A percentile compares a stretch with the other conserved stretches of the same genome.
These are phyloP conservation scores for Helarctos malayanus DNA, from an alignment of 2,797 vertebrate species.

Conservation along the genomic window DNA sequence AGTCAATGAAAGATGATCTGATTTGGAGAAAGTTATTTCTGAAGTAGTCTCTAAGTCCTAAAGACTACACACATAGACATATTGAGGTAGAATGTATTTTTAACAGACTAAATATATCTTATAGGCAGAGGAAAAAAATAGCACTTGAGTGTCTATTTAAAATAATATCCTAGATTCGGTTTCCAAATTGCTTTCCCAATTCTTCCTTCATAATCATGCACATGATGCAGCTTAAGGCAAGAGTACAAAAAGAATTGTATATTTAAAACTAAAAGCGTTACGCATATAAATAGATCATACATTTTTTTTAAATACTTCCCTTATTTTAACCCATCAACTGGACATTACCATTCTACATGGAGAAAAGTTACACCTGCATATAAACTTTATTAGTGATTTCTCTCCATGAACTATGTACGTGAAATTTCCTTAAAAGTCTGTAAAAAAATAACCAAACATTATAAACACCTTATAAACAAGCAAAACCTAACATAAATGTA, in stretches of 20 bases:
- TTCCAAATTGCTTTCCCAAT: constrained; percentile 46
- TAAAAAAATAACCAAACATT: neutral
- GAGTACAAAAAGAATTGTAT: neutral
- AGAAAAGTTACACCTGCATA: constrained; percentile 9
- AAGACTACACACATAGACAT: neutral
- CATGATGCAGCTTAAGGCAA: neutral
- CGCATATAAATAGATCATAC: neutral
- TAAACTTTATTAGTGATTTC: neutral
- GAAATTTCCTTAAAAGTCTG: constrained; percentile 14
- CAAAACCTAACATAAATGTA: neutral
- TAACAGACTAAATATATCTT: neutral
- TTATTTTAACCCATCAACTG: neutral
- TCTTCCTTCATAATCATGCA: neutral
- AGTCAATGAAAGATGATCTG: neutral
- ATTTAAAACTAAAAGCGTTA: constrained; percentile 10
- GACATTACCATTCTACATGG: neutral
- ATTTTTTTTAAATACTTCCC: neutral
- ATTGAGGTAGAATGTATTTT: neutral
- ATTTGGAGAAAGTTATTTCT: neutral
- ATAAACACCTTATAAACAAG: neutral
- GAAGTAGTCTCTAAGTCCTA: constrained; percentile 21
- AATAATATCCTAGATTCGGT: constrained; percentile 44
- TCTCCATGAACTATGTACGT: neutral
- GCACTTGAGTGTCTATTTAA: constrained; percentile 20
- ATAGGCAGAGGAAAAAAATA: constrained; percentile 26